Base-by-base conservation (phyloP, 2,888 invertebrate genomes). In the Acronicta aceris region DNA sequence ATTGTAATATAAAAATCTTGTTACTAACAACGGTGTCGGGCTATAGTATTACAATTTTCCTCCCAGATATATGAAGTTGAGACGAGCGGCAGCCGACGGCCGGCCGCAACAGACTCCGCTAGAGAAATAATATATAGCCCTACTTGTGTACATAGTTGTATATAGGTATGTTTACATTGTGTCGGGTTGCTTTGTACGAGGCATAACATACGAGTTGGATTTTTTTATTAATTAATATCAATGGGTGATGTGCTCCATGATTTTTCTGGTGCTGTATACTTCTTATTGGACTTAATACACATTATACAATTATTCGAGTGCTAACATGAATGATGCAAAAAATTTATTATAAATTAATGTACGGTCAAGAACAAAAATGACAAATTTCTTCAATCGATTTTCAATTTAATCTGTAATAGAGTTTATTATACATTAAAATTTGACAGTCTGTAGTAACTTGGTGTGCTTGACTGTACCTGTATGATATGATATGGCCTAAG, bases 131-230 rank as follows among this genome's bases (percentile, higher is more conserved):
- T 81, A 74, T 81, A 78, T 76, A 81, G 84, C 83, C 86, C 79
- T 75, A 76, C 76, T 82, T 81, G 81, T 92, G 91, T 93, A 92
- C 85, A 93, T 92, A 92, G 82, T 86, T 89, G 87, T 87, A 89
- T 87, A 89, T 94, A 93, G 94, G 94, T 94, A 94, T 87, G 94
- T 94, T 87, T 85, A 86, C 89, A 90, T 90, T 89, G 91, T 91
- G 91, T 83, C 86, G 65, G 42, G 42, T 47, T 33, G 43, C 30
- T 47, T 53, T 47, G 10, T 2, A 15, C 40, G 2, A 38, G 41
- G 25, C 41, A 40, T 59, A 59, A 67, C 52, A 12, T 38, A 15
- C 9, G 16, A 16, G 12, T 27, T 25, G 36, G 33, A 12, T 40
- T 63, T n/a, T n/a, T 30, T 17, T 25, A 40, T 16, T 54, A 49